Base-by-base conservation (phyloP, 2,797 vertebrate genomes). In the Pipistrellus pygmaeus region DNA sequence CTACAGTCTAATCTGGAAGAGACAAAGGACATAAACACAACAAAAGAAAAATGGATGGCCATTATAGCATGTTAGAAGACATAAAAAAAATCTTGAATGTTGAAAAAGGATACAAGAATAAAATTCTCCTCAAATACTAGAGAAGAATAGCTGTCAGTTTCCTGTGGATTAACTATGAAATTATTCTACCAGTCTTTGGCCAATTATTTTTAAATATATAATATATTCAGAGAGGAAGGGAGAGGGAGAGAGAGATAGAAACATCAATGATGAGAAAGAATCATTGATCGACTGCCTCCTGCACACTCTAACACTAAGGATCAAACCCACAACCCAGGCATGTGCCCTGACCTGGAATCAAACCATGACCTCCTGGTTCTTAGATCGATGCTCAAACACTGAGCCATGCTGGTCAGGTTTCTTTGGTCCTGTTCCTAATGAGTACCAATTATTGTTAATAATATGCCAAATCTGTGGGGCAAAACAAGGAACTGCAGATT, bases 361-460 rank as follows among this genome's bases (percentile, higher is more conserved):
- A 62, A 30, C 60, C 60, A 62, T 62, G 60, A 30, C 60, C 13
- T 62, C 60, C 60, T 62, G 60, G 27, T 30, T 62, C 60, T 30
- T 62, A 62, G 27, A 62, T 30, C 25, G 2, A 62, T 62, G 25
- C 60, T 62, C 60, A 62, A 62, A 62, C 60, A 62, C 12, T 62
- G 60, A 62, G 60, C 60, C 60, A 62, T 3, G 6, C 27, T 30
- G 27, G 25, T 62, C 12, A 62, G 5, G 27, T 62, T 12, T 86
- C 27, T 83, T 94, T 75, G 62, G 69, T 25, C 1, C 76, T 12
- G 6, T n/a, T 77, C 35, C 85, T 80, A 80, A 76, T 68, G 35
- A 77, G 8, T 71, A 71, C 25, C 32, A 68, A 20, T 78, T 86
- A 72, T 93, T 93, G n/a, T 72, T 71, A 90, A 89, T 66, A 76